phyloP scores from a whole-genome alignment of 2,113 vertebrate genomes.

The Mobula hypostoma region DNA sequence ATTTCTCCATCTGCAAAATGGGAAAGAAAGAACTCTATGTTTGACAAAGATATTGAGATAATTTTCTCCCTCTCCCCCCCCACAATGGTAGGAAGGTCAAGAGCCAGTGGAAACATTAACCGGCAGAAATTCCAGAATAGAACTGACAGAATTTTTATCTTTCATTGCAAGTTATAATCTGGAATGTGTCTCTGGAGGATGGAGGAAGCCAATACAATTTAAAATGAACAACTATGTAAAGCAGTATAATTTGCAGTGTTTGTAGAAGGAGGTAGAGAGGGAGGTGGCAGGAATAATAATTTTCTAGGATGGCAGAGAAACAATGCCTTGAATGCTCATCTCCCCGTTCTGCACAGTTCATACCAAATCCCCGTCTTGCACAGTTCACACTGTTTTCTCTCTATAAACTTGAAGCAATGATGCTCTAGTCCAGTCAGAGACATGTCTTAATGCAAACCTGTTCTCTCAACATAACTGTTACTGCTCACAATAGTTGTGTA shows the following conservation, averaged over 20 bases:
- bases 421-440: not conserved
- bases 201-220: not conserved
- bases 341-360: not conserved
- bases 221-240: not conserved
- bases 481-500: not conserved
- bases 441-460: not conserved
- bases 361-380: not conserved
- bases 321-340: not conserved
- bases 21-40: not conserved
- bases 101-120: not conserved
- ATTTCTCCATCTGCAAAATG: conserved; percentile 60
- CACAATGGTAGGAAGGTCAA: not conserved
- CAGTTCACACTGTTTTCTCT: not conserved
- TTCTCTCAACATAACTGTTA: not conserved
- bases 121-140: not conserved
- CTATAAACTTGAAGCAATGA: not conserved
- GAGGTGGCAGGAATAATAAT: too few species aligned
- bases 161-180: too few species aligned
- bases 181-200: not conserved
- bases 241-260: not conserved
- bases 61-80: not conserved
- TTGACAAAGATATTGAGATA: too few species aligned
- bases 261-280: too few species aligned
- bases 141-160: not conserved
- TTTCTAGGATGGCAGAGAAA: not conserved